Evolutionary conservation across 1,140 invertebrate species (phyloP), one percentile per base, ranked within the genome.

Genomic region (Coelopa frigida): DNA sequence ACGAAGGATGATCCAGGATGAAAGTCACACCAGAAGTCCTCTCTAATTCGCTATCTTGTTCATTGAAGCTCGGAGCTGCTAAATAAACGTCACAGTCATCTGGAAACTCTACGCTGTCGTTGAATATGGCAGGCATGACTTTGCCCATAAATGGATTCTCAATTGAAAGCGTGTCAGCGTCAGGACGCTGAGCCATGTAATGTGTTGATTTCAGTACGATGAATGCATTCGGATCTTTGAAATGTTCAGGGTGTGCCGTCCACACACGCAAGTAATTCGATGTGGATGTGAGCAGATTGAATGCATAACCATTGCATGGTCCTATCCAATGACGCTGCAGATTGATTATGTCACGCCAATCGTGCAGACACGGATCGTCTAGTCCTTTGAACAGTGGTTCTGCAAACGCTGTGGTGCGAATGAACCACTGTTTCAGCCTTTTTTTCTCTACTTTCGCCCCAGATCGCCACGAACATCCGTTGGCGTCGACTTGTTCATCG

Each of bases 291-390:
- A 52, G 70, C 56, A 39, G 87, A 41, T 54, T 78, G 61, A 73
- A 96, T 85, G 58, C 84, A 78, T 56, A 96, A 77, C 94, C 94
- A 71, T 85, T 78, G 62, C 90, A 95, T 51, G 92, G 77, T 7
- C 94, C 94, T 56, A 99, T 94, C 95, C 96, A 99, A 68, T 95
- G 81, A 53, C 82, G 80, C 73, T 99, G 97, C 44, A 96, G 72
- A 55, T 85, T 84, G 22, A 85, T 84, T 17, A 99, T 84, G 68
- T 98, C 92, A 50, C 74, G 78, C 86, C 86, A 89, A 60, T 85
- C 81, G 56, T 80, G 74, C 43, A 89, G 72, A 48, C 68, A 71
- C 11, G 80, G 74, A 72, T 82, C 79, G 49, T 81, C 63, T 32
- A 96, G 72, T 8, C 89, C 89, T 45, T 91, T 80, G 51, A 78